These are phyloP conservation scores for Dendrolimus houi DNA, from an alignment of 2,888 invertebrate species.

Conservation along the genomic window DNA sequence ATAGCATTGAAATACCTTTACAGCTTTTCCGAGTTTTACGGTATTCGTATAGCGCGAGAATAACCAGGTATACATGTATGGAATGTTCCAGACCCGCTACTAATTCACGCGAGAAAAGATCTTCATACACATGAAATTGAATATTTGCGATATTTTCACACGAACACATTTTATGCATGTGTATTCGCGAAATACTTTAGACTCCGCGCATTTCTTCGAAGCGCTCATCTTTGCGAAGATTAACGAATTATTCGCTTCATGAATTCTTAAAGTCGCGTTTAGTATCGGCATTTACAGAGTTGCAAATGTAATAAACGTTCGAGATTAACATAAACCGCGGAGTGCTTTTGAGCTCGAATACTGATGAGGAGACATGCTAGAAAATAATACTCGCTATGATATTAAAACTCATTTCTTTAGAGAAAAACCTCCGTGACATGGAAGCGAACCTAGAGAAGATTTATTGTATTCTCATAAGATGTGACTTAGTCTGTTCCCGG, in stretches of 20 bases:
- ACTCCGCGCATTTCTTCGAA: conserved; percentile 19
- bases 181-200: conserved; percentile 27
- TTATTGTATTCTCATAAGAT: too few species aligned
- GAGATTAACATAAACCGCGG: conserved; percentile 52
- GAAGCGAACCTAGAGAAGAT: too few species aligned
- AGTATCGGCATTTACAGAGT: conserved; percentile 38
- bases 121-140: conserved; percentile 31
- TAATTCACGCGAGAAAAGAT: conserved; percentile 65
- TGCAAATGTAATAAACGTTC: conserved; percentile 45
- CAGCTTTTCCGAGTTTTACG: conserved; percentile 31
- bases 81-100: conserved; percentile 48
- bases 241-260: conserved; percentile 43
- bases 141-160: conserved; percentile 38
- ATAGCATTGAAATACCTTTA: conserved; percentile 40
- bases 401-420: too few species aligned
- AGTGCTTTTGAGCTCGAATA: conserved; percentile 49
- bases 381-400: neutral
- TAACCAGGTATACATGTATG: conserved; percentile 28
- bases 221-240: conserved; percentile 36
- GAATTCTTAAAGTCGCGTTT: conserved; percentile 24
- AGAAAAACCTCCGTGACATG: too few species aligned
- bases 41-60: conserved; percentile 32
- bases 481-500: neutral
- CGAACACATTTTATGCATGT: conserved; percentile 28
- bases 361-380: conserved; percentile 38